Percentiles rank a stretch among this genome's conserved stretches.
Conservation (phyloP, 2,797 vertebrate genomes). For the Peromyscus melanophrys region DNA sequence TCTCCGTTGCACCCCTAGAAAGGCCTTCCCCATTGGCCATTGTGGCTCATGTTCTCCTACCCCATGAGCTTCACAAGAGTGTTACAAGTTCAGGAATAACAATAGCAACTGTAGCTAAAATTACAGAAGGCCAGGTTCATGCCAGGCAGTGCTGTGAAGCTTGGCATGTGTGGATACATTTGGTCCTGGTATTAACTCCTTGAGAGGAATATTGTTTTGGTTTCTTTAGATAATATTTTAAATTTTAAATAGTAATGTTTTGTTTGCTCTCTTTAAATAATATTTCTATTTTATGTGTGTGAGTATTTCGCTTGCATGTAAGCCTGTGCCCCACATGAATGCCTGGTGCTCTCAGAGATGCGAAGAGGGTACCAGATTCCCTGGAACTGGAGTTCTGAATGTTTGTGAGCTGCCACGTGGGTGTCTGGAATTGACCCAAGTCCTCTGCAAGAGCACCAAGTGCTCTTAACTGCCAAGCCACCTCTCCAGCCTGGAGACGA, state of each 20-base stretch:
- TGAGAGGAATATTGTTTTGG: background rate
- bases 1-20: no score
- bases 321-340: background rate
- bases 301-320: background rate
- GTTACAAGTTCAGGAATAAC: background rate
- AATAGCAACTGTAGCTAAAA: background rate
- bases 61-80: background rate
- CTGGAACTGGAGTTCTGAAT: background rate
- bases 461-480: background rate
- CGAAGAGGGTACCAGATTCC: background rate
- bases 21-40: background rate
- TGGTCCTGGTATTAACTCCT: background rate
- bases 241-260: background rate
- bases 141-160: background rate
- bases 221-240: background rate
- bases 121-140: background rate
- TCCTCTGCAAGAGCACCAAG: background rate
- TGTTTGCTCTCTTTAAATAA: background rate
- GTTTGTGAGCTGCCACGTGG: background rate
- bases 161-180: background rate
- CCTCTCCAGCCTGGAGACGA: background rate
- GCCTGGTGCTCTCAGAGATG: background rate
- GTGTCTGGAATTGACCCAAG: background rate
- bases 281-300: background rate
- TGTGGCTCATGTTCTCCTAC: background rate